Evolutionary conservation across 53 echinoderm and acorn worm species (phyloP).

Genomic region (Actinopyga echinites): DNA sequence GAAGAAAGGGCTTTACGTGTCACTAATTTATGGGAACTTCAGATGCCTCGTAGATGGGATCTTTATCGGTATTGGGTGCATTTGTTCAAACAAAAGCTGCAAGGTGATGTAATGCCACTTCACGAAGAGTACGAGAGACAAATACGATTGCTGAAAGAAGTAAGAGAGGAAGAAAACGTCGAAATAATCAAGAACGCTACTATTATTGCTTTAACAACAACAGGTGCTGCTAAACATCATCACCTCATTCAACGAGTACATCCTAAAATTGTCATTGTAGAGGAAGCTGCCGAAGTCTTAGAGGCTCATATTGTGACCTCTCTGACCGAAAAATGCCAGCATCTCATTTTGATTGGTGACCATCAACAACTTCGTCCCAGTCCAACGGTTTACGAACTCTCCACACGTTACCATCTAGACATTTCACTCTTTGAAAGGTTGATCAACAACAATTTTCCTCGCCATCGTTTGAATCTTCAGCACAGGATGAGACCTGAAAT

Average conservation of each 20-base stretch:
- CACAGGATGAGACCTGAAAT: slow-evolving; percentile 94
- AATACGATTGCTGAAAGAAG: slow-evolving; percentile 56
- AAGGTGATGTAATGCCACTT: slow-evolving; percentile 36
- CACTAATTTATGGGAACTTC: slow-evolving; percentile 63
- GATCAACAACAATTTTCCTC: slow-evolving; percentile 63
- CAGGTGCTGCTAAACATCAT: slow-evolving; percentile 72
- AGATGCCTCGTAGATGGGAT: slow-evolving; percentile 63
- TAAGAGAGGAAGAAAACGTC: slow-evolving; percentile 68
- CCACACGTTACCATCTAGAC: slow-evolving; percentile 67
- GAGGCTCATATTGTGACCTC: slow-evolving; percentile 78
- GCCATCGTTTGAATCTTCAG: slow-evolving; percentile 57
- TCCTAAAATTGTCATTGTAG: slow-evolving; percentile 77
- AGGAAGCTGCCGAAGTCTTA: slow-evolving; percentile 83
- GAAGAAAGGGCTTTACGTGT: slow-evolving; percentile 45
- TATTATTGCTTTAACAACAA: slow-evolving; percentile 84
- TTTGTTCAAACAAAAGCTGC: slow-evolving; percentile 38
- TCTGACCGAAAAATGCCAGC: slow-evolving; percentile 74
- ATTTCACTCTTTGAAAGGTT: slow-evolving; percentile 78
- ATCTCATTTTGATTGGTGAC: slow-evolving; percentile 89
- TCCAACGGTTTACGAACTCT: slow-evolving; percentile 67
- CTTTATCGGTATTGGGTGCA: slow-evolving; percentile 83
- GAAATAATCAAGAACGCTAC: slow-evolving; percentile 48
- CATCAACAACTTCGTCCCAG: slow-evolving; percentile 76
- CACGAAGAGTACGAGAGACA: slow-evolving; percentile 61
- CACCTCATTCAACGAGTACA: slow-evolving; percentile 69